Evolutionary conservation across 2,113 vertebrate genomes (phyloP), one percentile per base, ranked within the genome.

Genomic region (Coptodon bakossiorum): DNA sequence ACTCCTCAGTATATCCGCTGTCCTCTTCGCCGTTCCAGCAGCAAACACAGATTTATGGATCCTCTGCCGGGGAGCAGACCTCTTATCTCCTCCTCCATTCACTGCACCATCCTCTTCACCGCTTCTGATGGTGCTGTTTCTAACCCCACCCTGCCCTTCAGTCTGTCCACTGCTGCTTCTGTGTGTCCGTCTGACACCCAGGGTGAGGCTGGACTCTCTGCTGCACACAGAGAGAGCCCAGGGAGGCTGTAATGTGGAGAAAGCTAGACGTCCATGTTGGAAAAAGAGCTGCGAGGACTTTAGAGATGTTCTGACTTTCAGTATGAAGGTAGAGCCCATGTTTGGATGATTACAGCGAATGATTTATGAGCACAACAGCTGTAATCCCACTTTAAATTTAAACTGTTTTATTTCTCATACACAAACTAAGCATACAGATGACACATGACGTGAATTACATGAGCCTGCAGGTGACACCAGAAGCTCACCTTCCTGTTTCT

Each of bases 11-110:
- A 36, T 68, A 56, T 96, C 94, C 6, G 96, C 81, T 6, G 31
- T 96, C 85, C 93, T 97, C 90, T 96, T 98, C 1, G 97, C 97
- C 2, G 96, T 96, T 54, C 96, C 97, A 27, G 97, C 97, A 91
- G 97, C 95, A 90, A 99, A 98, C 79, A 97, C 92, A 17, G 94
- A 95, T 50, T 85, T 90, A 13, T 92, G 82, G 56, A 88, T 79
- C 7, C n/a, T 89, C 24, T 85, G 87, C 24, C 22, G 6, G 7
- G 29, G 1, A 22, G 19, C 13, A 19, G 43, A 80, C 12, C 48
- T 82, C 17, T 82, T 82, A 17, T 52, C 85, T 13, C 53, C 88
- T 13, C 27, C 82, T 81, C 57, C 89, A 43, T 80, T 73, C 16
- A 6, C 16, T 27, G 22, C 7, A 59, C 22, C 78, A n/a, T 43